These are phyloP conservation scores for Neogobius melanostomus DNA, from an alignment of 2,113 vertebrate genomes.

Conservation along the genomic window DNA sequence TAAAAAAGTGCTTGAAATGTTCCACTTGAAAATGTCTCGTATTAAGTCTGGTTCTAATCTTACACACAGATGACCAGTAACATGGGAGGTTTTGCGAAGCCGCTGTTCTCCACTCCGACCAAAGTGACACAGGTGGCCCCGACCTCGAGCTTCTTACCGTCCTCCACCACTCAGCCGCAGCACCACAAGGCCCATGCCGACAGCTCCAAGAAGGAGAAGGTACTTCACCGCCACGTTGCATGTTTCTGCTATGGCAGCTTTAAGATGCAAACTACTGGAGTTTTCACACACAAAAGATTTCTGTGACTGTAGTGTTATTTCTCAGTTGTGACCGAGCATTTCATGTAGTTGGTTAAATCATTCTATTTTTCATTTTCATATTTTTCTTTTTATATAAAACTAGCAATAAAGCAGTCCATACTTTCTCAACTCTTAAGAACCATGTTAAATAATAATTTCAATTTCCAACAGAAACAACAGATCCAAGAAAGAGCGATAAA, in stretches of 20 bases:
- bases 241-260: too few relatives aligned
- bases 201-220: constrained; percentile 98
- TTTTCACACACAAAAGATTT: too few relatives aligned
- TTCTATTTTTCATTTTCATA: too few relatives aligned
- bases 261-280: background rate
- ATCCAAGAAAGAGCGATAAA: constrained; percentile 95
- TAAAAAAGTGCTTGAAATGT: too few relatives aligned
- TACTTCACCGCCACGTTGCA: constrained; percentile 31
- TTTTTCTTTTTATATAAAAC: too few relatives aligned
- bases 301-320: too few relatives aligned
- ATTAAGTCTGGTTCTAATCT: background rate
- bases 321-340: too few relatives aligned
- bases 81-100: constrained; percentile 73
- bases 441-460: too few relatives aligned
- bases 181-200: constrained; percentile 87
- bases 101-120: constrained; percentile 77
- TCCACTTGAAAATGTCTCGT: too few relatives aligned
- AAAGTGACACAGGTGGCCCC: constrained; percentile 76
- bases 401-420: too few relatives aligned
- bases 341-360: background rate
- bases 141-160: constrained; percentile 74
- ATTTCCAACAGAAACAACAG: constrained; percentile 81
- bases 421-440: too few relatives aligned
- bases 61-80: constrained; percentile 76
- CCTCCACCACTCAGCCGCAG: constrained; percentile 86